phyloP scores from a whole-genome alignment of 1,140 invertebrate species.

The Pseudomyrmex pallidus region DNA sequence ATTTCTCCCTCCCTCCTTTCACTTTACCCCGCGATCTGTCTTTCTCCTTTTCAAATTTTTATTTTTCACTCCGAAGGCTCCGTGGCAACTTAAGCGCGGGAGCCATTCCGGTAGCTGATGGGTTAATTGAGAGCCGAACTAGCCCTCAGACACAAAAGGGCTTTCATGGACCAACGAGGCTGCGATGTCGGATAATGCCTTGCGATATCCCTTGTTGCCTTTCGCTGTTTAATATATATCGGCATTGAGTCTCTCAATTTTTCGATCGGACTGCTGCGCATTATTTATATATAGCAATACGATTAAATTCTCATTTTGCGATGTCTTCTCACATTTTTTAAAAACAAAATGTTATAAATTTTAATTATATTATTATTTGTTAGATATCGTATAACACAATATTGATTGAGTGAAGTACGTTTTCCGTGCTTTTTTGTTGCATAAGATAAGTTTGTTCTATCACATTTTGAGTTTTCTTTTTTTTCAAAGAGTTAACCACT shows the following conservation, averaged over 20 bases:
- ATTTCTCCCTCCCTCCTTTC: conserved; percentile 5
- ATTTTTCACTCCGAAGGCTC: conserved; percentile 70
- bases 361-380: neutral
- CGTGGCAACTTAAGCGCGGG: conserved; percentile 78
- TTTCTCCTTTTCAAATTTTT: conserved; percentile 60
- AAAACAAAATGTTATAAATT: conserved; percentile 1
- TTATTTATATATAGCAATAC: neutral
- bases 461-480: neutral
- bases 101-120: conserved; percentile 83
- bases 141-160: conserved; percentile 78
- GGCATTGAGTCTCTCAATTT: conserved; percentile 19
- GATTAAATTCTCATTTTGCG: conserved; percentile 8
- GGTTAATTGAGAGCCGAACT: conserved; percentile 83
- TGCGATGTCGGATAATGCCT: conserved; percentile 76
- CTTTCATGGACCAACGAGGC: conserved; percentile 75
- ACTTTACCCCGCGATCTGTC: conserved; percentile 57
- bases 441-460: neutral
- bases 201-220: conserved; percentile 47
- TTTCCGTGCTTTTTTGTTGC: neutral
- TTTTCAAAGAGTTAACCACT: conserved; percentile 18
- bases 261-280: conserved; percentile 1
- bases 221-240: conserved; percentile 37
- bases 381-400: neutral
- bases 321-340: conserved; percentile 7
- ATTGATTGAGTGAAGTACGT: neutral